Conservation (phyloP, 2,888 invertebrate genomes). For the Drosophila mercatorum region DNA sequence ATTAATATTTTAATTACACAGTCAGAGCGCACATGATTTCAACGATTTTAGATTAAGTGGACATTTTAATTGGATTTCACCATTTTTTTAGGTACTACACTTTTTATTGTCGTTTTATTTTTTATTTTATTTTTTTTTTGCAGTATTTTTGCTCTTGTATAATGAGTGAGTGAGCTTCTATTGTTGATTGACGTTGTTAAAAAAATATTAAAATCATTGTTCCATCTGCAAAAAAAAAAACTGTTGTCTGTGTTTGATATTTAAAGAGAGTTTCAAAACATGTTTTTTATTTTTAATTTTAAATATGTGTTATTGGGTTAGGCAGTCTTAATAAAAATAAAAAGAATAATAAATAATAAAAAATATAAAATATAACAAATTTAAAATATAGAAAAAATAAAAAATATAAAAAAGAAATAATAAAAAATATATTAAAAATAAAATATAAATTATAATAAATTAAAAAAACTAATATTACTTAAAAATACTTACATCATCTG, state of each 20-base stretch:
- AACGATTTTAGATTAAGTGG: constrained; percentile 55
- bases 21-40: constrained; percentile 31
- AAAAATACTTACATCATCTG: too few species aligned
- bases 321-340: not conserved
- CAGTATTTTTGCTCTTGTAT: not conserved
- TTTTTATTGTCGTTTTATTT: not conserved
- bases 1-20: constrained; percentile 72
- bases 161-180: not conserved
- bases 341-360: too few species aligned
- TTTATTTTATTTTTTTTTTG: not conserved
- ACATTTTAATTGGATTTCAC: constrained; percentile 62
- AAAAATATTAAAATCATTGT: constrained; percentile 3
- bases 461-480: too few species aligned
- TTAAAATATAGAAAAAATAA: not conserved
- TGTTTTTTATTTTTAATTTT: not conserved
- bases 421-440: not conserved
- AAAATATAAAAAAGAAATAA: not conserved
- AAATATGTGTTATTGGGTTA: not conserved
- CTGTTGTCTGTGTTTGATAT: not conserved
- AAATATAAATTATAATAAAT: not conserved
- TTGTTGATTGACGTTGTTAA: constrained; percentile 1
- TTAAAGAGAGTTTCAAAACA: not conserved
- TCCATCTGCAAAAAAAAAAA: too few species aligned
- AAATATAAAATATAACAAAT: not conserved
- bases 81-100: constrained; percentile 10